Evolutionary conservation across 2,888 invertebrate species (phyloP).

Genomic region (Ctena decussata): DNA sequence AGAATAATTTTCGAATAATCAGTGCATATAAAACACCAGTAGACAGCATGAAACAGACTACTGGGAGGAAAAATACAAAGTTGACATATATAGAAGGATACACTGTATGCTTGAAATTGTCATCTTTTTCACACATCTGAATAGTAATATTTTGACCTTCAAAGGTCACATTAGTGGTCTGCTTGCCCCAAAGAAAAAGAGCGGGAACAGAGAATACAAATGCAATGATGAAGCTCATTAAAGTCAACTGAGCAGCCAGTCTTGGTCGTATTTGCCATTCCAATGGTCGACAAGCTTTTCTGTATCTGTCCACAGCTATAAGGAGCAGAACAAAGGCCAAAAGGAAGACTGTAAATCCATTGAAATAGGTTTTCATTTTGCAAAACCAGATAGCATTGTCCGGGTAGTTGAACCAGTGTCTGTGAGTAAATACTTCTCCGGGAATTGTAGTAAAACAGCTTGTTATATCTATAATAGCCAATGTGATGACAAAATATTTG

Average conservation of each 20-base stretch:
- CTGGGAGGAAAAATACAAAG: conserved; percentile 21
- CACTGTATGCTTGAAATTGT: conserved; percentile 28
- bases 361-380: conserved; percentile 42
- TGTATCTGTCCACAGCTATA: conserved; percentile 32
- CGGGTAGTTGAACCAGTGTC: conserved; percentile 31
- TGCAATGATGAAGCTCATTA: conserved; percentile 21
- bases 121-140: conserved; percentile 32
- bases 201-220: conserved; percentile 17
- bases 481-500: conserved; percentile 37
- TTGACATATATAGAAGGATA: conserved; percentile 25
- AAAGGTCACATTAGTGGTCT: conserved; percentile 12
- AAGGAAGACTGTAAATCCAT: conserved; percentile 47
- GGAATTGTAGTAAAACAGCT: conserved; percentile 35
- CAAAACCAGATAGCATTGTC: conserved; percentile 30
- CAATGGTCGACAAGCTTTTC: conserved; percentile 34
- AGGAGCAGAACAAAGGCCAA: conserved; percentile 36
- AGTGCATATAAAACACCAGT: conserved; percentile 33
- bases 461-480: conserved; percentile 32
- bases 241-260: conserved; percentile 10
- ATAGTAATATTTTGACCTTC: conserved; percentile 15
- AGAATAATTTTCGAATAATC: conserved; percentile 30
- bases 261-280: conserved; percentile 39
- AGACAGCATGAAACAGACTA: conserved; percentile 17
- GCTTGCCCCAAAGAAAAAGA: conserved; percentile 36
- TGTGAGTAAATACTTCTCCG: conserved; percentile 27